Conservation (phyloP, 2,113 vertebrate species). For the Circaetus gallicus region DNA sequence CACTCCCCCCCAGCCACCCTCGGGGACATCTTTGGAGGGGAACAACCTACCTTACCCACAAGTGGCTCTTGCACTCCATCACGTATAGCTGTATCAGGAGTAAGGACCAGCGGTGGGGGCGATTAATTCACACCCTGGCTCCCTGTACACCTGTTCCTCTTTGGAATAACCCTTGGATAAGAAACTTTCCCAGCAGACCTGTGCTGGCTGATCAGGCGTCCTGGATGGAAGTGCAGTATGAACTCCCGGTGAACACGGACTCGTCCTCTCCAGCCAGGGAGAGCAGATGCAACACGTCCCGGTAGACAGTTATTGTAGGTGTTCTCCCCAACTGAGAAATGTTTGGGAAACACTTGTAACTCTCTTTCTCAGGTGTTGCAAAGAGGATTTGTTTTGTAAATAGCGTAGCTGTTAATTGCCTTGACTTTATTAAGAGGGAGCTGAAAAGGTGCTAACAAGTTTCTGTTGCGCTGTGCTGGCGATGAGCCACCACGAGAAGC, state of each 20-base stretch:
- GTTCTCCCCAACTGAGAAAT: neutral
- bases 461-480: neutral
- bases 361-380: constrained; percentile 50
- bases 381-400: constrained; percentile 64
- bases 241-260: accelerated
- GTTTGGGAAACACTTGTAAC: constrained; percentile 53
- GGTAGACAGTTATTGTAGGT: neutral
- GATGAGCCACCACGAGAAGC: neutral
- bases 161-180: neutral
- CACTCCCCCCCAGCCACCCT: neutral
- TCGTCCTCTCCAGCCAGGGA: neutral
- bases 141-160: neutral
- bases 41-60: neutral
- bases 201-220: neutral
- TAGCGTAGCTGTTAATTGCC: constrained; percentile 42
- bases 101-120: neutral
- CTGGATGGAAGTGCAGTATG: neutral
- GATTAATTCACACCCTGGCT: neutral
- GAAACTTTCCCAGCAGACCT: neutral
- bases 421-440: constrained; percentile 34
- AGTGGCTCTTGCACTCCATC: no score
- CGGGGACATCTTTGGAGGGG: neutral
- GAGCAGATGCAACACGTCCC: neutral
- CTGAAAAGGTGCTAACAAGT: constrained; percentile 36
- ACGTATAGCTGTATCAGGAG: accelerated